Evolutionary conservation across 2,888 invertebrate species (phyloP), one percentile per base, ranked within the genome.

Genomic region (Pinctada fucata): DNA sequence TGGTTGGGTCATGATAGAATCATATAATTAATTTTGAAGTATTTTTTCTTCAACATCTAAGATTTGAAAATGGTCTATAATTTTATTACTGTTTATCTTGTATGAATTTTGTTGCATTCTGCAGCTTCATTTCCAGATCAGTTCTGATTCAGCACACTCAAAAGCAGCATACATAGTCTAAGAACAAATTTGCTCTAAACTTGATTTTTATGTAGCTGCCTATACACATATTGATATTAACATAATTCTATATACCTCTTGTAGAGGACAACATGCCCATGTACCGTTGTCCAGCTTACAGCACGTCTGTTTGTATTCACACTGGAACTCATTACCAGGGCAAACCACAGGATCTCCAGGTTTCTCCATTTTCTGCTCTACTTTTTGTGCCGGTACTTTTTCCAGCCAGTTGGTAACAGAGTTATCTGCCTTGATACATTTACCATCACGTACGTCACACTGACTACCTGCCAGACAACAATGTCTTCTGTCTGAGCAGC

Each of bases 191-290:
- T 31, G 31, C 31, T 31, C 31, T 31, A 31, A 31, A 31, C 31
- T 31, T 31, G 31, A 31, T 31, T 31, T 31, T 31, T 31, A 31
- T 31, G 31, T 31, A 31, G 31, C 31, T 31, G 31, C 31, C 31
- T 31, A 31, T 31, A 31, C 31, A 31, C 31, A 31, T 31, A 31
- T 31, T 31, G 31, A 31, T 31, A 31, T 31, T 31, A 31, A 31
- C 71, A 13, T 6, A 4, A 31, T 5, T 66, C 66, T 6, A 78
- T 82, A 83, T 82, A 90, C 90, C 66, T 90, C 81, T 45, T 82
- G 80, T n/a, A 87, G 77, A 3, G 91, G 91, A 83, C 92, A 92
- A 79, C 92, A 92, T 8, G 89, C 90, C 79, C 86, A 92, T 4
- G 82, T 69, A 3, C 86, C 87, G 72, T 75, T 71, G 0, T 75